phyloP scores from a whole-genome alignment of 1,140 invertebrate species.

The Drosophila willistoni region DNA sequence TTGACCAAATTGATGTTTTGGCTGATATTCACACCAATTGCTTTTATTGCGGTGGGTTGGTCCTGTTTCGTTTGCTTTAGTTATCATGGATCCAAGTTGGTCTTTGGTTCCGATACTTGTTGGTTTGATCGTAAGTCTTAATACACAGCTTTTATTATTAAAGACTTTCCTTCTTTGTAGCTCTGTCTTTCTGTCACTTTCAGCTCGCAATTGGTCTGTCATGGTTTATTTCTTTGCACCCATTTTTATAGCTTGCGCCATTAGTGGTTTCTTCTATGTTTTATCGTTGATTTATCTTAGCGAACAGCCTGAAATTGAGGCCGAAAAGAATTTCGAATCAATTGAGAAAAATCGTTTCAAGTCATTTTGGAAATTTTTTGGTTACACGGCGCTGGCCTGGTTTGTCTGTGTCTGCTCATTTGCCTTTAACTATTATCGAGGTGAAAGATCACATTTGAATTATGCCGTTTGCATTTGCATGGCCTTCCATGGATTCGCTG shows the following conservation, averaged over 20 bases:
- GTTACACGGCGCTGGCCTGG: slow-evolving; percentile 65
- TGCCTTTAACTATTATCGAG: slow-evolving; percentile 71
- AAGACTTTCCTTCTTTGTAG: too few species aligned
- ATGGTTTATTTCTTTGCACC: slow-evolving; percentile 74
- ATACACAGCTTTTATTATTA: not conserved
- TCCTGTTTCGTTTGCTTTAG: slow-evolving; percentile 65
- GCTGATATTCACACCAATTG: slow-evolving; percentile 72
- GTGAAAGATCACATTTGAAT: slow-evolving; percentile 68
- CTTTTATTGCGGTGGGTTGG: slow-evolving; percentile 65
- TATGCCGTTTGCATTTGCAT: slow-evolving; percentile 72
- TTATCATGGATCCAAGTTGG: slow-evolving; percentile 46
- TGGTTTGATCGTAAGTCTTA: slow-evolving; percentile 79
- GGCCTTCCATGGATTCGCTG: slow-evolving; percentile 73
- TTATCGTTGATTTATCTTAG: slow-evolving; percentile 64
- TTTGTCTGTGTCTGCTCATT: slow-evolving; percentile 68
- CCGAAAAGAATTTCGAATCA: slow-evolving; percentile 59
- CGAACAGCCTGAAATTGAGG: slow-evolving; percentile 52
- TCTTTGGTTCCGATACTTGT: slow-evolving; percentile 72
- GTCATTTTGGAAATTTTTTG: slow-evolving; percentile 78
- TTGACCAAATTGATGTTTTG: slow-evolving; percentile 78
- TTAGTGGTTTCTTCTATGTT: slow-evolving; percentile 72
- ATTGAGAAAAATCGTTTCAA: slow-evolving; percentile 69
- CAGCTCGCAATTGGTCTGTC: slow-evolving; percentile 73
- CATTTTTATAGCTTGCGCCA: slow-evolving; percentile 64
- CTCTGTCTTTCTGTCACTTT: not conserved